These are phyloP conservation scores for Cromileptes altivelis DNA, from an alignment of 2,113 vertebrate genomes.

Conservation along the genomic window DNA sequence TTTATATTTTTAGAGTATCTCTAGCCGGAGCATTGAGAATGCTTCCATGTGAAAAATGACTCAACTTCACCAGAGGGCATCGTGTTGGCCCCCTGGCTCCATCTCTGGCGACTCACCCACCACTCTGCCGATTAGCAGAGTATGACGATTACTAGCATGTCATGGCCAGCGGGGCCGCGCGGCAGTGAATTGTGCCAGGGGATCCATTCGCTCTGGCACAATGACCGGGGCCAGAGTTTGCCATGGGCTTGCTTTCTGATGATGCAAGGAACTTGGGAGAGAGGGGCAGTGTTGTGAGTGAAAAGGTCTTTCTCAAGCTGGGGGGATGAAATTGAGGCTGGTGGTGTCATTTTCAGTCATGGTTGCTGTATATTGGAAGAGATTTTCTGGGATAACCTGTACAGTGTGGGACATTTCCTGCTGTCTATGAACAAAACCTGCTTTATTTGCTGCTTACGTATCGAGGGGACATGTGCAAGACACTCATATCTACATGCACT, in stretches of 20 bases:
- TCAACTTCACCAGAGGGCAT: slow-evolving; percentile 40
- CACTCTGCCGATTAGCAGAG: slow-evolving; percentile 40
- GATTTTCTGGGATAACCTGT: slow-evolving; percentile 21
- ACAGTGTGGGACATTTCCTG: not conserved
- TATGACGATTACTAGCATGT: slow-evolving; percentile 54
- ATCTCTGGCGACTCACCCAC: slow-evolving; percentile 36
- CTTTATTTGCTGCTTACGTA: not conserved
- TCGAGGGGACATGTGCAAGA: rapidly evolving
- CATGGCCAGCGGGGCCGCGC: slow-evolving; percentile 17
- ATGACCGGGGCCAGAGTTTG: slow-evolving; percentile 42
- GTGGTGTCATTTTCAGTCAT: slow-evolving; percentile 17
- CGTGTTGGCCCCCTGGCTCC: slow-evolving; percentile 25
- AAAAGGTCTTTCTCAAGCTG: slow-evolving; percentile 28
- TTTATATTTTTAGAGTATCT: slow-evolving; percentile 13
- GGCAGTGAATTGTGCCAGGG: slow-evolving; percentile 30
- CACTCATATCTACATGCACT: not conserved
- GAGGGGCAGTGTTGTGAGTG: slow-evolving; percentile 2
- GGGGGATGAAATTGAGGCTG: slow-evolving; percentile 28
- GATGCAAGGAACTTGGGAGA: slow-evolving; percentile 51
- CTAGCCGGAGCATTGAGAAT: slow-evolving; percentile 5
- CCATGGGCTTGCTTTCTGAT: slow-evolving; percentile 46
- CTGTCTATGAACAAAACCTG: not conserved
- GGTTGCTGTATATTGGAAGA: not conserved
- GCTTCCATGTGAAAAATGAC: slow-evolving; percentile 33
- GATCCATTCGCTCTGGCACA: slow-evolving; percentile 57